Evolutionary conservation across 2,888 invertebrate species (phyloP), one percentile per base, ranked within the genome.

Genomic region (Eulithis prunata): DNA sequence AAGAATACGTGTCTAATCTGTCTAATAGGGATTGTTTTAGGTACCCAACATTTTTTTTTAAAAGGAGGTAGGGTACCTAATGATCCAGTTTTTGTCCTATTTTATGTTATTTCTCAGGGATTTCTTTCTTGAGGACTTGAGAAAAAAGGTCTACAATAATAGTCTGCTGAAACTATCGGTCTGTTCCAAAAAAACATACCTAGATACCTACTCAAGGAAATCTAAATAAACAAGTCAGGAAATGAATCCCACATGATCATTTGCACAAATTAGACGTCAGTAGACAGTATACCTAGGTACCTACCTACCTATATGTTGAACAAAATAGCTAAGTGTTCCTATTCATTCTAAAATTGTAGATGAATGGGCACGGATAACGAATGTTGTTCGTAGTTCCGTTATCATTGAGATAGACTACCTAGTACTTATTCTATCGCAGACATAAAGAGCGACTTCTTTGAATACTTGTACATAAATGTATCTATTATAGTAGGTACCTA

Each of bases 281-380:
- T 45, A 41, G 51, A 21, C 21, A 21, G 43, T 21, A n/a, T n/a
- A n/a, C n/a, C n/a, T n/a, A n/a, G n/a, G n/a, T n/a, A n/a, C n/a
- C n/a, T n/a, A 47, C 14, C n/a, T 14, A 47, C 13, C 14, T 32
- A 53, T 7, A 52, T 54, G 41, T 45, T 58, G 49, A 57, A 52
- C 52, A 38, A 54, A 62, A 55, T 51, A 12, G 55, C 46, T 38
- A 52, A 58, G 54, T 67, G 66, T 63, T 56, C 45, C 36, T 57
- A 52, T 56, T 60, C 53, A 63, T 53, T 56, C 43, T 60, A 66
- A 55, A 62, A 55, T 41, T 13, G 13, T 54, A 14, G 54, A 54
- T 54, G 54, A 54, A 54, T 54, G 54, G 38, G 28, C 38, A 51
- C 32, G 14, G n/a, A 56, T 28, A 56, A 54, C 28, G 56, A 52